These are phyloP conservation scores for Lymantria dispar DNA, from an alignment of 2,888 invertebrate species.

Conservation along the genomic window DNA sequence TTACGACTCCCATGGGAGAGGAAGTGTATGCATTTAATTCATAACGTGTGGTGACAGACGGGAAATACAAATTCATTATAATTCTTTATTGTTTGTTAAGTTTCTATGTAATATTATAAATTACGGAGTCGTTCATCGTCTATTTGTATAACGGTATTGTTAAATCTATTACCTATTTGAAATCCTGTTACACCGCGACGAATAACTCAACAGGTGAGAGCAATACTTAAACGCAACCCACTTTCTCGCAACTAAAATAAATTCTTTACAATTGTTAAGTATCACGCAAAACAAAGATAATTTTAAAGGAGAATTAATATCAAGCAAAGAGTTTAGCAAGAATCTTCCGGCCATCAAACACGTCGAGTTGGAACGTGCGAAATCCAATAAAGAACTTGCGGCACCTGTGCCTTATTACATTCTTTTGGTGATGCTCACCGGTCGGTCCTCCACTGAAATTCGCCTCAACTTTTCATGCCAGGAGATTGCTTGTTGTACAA, in stretches of 20 bases:
- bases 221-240: slow-evolving; percentile 16
- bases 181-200: slow-evolving; percentile 17
- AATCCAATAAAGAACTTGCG: slow-evolving; percentile 80
- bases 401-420: slow-evolving; percentile 81
- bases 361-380: slow-evolving; percentile 76
- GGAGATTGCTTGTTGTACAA: slow-evolving; percentile 74
- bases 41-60: too few species aligned
- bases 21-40: too few species aligned
- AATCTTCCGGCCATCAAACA: slow-evolving; percentile 79
- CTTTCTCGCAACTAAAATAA: slow-evolving; percentile 15
- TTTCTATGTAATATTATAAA: background rate
- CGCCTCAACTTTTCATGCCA: slow-evolving; percentile 70
- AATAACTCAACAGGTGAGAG: slow-evolving; percentile 23
- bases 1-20: too few species aligned
- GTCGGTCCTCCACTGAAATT: slow-evolving; percentile 60
- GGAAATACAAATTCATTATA: background rate
- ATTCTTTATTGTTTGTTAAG: slow-evolving; percentile 1
- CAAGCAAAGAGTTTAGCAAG: slow-evolving; percentile 73
- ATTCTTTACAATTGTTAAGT: slow-evolving; percentile 19
- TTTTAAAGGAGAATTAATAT: slow-evolving; percentile 65
- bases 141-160: slow-evolving; percentile 1
- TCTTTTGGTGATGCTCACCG: slow-evolving; percentile 72
- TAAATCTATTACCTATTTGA: slow-evolving; percentile 10
- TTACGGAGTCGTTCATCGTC: background rate
- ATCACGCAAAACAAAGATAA: slow-evolving; percentile 43